phyloP scores from a whole-genome alignment of 2,113 vertebrate genomes.

The Tiliqua scincoides region DNA sequence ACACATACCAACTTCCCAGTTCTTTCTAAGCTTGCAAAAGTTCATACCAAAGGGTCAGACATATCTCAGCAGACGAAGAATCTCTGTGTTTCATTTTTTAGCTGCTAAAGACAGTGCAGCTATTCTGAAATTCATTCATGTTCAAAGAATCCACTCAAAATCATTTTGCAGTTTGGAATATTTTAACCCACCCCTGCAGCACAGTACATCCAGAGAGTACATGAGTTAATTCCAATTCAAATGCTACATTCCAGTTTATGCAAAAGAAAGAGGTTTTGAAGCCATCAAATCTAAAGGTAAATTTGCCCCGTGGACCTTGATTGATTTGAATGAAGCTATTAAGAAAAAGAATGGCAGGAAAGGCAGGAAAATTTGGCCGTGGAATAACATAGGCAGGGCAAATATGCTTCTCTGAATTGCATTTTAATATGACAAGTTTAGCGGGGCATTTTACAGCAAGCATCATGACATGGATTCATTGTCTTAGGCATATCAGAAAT shows the following conservation, averaged over 20 bases:
- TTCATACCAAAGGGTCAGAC: background rate
- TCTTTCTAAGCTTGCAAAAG: background rate
- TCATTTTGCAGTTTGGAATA: background rate
- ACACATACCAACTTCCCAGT: background rate
- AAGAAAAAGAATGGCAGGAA: background rate
- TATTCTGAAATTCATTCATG: background rate
- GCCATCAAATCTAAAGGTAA: background rate
- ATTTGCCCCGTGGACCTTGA: background rate
- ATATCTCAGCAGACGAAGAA: background rate
- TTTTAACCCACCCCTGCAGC: background rate
- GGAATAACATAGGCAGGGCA: conserved; percentile 14
- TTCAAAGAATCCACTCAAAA: background rate
- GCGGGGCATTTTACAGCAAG: conserved; percentile 13
- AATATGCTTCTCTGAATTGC: background rate
- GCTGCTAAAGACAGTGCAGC: background rate
- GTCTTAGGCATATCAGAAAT: conserved; percentile 43
- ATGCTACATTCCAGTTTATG: background rate
- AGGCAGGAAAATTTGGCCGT: background rate
- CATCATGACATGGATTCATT: conserved; percentile 16
- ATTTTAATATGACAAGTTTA: conserved; percentile 36
- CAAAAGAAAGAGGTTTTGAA: accelerated
- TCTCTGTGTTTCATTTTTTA: background rate
- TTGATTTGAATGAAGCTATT: conserved; percentile 9
- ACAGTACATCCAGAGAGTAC: background rate
- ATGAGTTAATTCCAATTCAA: background rate